Conservation (phyloP, 2,888 invertebrate species). For the Netelia inedita region DNA sequence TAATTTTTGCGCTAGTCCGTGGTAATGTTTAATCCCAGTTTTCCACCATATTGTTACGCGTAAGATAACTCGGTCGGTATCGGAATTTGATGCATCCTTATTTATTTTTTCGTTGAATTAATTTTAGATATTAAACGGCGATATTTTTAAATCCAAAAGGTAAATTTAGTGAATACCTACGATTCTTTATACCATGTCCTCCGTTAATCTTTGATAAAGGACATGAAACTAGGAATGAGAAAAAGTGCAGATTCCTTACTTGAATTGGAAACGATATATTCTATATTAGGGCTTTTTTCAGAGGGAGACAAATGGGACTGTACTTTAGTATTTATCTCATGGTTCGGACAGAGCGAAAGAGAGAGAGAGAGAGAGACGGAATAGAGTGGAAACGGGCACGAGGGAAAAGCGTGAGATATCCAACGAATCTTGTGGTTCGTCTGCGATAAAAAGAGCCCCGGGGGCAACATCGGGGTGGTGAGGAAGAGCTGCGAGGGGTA, state of each 20-base stretch:
- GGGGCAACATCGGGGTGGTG: conserved; percentile 75
- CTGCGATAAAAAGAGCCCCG: conserved; percentile 78
- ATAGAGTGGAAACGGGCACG: conserved; percentile 39
- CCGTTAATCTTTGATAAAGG: too few species aligned
- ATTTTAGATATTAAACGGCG: too few species aligned
- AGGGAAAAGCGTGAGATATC: conserved; percentile 70
- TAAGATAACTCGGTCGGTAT: neutral
- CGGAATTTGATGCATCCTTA: neutral
- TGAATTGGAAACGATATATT: neutral
- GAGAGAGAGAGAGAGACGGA: conserved; percentile 16
- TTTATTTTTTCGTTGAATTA: too few species aligned
- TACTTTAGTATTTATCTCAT: conserved; percentile 27
- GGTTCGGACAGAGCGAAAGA: conserved; percentile 8
- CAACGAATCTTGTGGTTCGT: conserved; percentile 79
- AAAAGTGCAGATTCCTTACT: neutral
- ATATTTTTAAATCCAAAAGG: too few species aligned
- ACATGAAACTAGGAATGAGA: neutral
- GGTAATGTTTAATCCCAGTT: conserved; percentile 20
- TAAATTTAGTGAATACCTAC: too few species aligned
- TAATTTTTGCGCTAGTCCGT: conserved; percentile 22
- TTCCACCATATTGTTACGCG: conserved; percentile 2
- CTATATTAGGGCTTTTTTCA: neutral
- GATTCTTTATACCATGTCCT: too few species aligned
- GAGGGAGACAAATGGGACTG: conserved; percentile 1
- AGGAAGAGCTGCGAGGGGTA: conserved; percentile 71